Percentiles rank a stretch among this genome's conserved stretches.
phyloP scores from a whole-genome alignment of 2,113 vertebrate species.

The Megaceryle maxima region DNA sequence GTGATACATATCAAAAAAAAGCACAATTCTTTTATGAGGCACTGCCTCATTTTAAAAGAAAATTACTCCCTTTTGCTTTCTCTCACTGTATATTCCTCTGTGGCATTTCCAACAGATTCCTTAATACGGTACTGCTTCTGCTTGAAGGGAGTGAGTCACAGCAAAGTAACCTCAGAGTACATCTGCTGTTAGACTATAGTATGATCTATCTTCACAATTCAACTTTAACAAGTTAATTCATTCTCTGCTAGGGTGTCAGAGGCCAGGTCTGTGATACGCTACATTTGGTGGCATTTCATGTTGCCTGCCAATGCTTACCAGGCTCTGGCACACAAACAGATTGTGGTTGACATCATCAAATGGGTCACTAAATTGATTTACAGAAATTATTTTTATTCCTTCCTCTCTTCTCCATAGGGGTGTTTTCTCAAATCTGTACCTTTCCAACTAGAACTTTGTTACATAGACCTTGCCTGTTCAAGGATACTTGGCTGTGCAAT shows the following conservation, averaged over 20 bases:
- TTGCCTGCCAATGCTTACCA: background rate
- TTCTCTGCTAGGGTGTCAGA: background rate
- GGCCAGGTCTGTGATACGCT: background rate
- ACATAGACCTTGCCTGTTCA: background rate
- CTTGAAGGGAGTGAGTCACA: background rate
- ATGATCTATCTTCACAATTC: background rate
- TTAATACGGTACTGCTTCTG: background rate
- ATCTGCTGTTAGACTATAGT: background rate
- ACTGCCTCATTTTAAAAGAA: background rate
- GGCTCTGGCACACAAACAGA: background rate
- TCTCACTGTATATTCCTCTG: background rate
- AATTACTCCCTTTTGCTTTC: background rate
- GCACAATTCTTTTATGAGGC: background rate
- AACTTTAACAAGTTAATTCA: background rate
- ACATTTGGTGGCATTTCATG: background rate
- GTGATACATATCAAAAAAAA: background rate
- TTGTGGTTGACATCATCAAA: background rate
- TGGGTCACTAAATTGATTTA: background rate
- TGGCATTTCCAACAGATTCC: background rate
- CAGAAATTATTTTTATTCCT: background rate
- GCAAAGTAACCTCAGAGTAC: background rate
- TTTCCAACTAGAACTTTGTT: background rate
- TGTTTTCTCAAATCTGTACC: background rate
- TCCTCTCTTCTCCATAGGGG: background rate
- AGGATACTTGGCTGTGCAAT: background rate